Conservation (phyloP, 2,113 vertebrate genomes). For the Tyto alba region DNA sequence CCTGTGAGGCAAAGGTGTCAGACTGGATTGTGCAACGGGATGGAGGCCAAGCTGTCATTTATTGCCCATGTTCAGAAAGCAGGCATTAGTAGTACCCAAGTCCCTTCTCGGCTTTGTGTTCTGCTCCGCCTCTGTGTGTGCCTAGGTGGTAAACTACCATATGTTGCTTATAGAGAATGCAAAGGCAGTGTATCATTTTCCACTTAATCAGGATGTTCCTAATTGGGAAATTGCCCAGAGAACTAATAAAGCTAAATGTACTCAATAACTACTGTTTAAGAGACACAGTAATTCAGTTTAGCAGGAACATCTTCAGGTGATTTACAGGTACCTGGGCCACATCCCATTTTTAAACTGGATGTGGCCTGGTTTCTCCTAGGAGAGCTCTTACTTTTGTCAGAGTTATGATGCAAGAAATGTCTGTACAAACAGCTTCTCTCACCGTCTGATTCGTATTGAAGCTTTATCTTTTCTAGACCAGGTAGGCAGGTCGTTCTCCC, state of each 20-base stretch:
- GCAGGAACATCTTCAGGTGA: neutral
- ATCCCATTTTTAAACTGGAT: neutral
- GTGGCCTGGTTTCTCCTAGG: neutral
- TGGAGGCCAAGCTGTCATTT: neutral
- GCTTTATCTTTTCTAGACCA: neutral
- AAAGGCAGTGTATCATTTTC: conserved; percentile 43
- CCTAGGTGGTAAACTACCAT: conserved; percentile 34
- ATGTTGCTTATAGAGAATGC: conserved; percentile 41
- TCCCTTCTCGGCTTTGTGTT: conserved; percentile 15
- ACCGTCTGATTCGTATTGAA: neutral
- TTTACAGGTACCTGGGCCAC: conserved; percentile 5
- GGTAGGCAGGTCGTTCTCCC: neutral
- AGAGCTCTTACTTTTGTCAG: neutral
- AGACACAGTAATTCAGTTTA: conserved; percentile 26
- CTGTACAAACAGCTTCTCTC: neutral
- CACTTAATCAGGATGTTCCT: conserved; percentile 56
- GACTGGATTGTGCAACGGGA: neutral
- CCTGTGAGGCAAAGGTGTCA: neutral
- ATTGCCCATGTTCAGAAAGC: neutral
- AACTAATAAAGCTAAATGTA: conserved; percentile 55
- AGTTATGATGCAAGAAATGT: neutral
- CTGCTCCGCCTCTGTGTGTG: neutral
- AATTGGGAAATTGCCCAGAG: conserved; percentile 43
- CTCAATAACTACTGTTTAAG: conserved; percentile 54
- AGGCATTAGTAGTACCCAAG: neutral